Evolutionary conservation across 2,113 vertebrate species (phyloP).

Genomic region (Scomber colias): DNA sequence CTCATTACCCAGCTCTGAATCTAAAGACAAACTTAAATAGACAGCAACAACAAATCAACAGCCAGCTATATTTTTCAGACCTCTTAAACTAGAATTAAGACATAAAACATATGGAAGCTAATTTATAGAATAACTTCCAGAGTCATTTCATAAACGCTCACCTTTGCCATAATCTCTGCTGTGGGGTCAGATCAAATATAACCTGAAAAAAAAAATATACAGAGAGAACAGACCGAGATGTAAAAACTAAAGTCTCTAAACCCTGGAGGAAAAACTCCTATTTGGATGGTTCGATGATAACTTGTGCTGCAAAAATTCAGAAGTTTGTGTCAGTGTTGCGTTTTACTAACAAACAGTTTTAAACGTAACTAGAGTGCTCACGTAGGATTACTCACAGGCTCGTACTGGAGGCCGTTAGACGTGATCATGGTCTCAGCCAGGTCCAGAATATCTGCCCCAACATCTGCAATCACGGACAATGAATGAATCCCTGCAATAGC

Average conservation of each 20-base stretch:
- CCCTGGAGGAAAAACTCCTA: background rate
- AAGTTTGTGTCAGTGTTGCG: background rate
- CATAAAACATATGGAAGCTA: too few species aligned
- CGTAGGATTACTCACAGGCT: conserved; percentile 88
- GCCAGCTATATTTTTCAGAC: background rate
- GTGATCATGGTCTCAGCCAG: conserved; percentile 98
- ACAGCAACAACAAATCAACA: background rate
- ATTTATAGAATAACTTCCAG: too few species aligned
- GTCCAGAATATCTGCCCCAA: conserved; percentile 97
- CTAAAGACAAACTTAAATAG: background rate
- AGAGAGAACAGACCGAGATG: background rate
- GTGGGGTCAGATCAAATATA: conserved; percentile 93
- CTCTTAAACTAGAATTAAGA: too few species aligned
- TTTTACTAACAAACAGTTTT: background rate
- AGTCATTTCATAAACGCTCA: conserved; percentile 69
- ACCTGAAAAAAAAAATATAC: conserved; percentile 82
- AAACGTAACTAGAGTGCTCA: background rate
- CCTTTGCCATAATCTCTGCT: conserved; percentile 95
- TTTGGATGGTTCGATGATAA: background rate
- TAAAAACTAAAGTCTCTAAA: background rate
- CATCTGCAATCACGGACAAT: conserved; percentile 81
- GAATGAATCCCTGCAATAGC: background rate
- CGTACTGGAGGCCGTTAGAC: conserved; percentile 92
- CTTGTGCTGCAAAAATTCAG: background rate
- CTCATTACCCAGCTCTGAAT: background rate